Base-by-base conservation (phyloP, 2,888 invertebrate genomes). In the Trichopria drosophilae region DNA sequence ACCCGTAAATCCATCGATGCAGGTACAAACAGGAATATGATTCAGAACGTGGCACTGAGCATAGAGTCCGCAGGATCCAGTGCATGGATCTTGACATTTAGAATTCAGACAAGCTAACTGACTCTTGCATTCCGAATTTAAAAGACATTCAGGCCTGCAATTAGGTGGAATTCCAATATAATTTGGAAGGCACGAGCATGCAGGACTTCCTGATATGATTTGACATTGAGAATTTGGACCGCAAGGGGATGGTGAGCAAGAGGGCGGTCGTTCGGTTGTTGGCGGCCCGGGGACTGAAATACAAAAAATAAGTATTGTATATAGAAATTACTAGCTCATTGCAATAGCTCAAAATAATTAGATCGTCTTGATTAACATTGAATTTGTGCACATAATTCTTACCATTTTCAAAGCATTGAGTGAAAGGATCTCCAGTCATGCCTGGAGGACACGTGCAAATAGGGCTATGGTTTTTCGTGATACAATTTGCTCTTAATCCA, bases 371-470 rank as follows among this genome's bases (percentile, higher is more conserved):
- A n/a, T n/a, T n/a, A n/a, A n/a, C n/a, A n/a, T n/a, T n/a, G n/a
- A n/a, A n/a, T n/a, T n/a, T n/a, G n/a, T n/a, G n/a, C n/a, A n/a
- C n/a, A n/a, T n/a, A n/a, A n/a, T 24, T 18, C 84, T 84, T 82
- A 88, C 87, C 80, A 66, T 80, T 79, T 60, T 80, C 81, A 41
- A 83, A 81, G 66, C 92, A 93, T 67, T 84, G 85, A 3, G 84
- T 83, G 70, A 91, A 91, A 43, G 92, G 91, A 84, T 92, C 90
- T 35, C 93, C 93, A 28, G 87, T 88, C 77, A 85, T 88, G n/a
- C 88, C 87, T 31, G 84, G 79, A 34, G 90, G 87, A 64, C 93
- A 93, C 3, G 88, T 87, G 68, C 93, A 93, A 56, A 91, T 89
- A 3, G 92, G 91, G 66, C 87, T 90, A 72, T 93, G 92, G 71